Conservation (phyloP, 2,113 vertebrate genomes). For the rat (Rattus norvegicus) region DNA sequence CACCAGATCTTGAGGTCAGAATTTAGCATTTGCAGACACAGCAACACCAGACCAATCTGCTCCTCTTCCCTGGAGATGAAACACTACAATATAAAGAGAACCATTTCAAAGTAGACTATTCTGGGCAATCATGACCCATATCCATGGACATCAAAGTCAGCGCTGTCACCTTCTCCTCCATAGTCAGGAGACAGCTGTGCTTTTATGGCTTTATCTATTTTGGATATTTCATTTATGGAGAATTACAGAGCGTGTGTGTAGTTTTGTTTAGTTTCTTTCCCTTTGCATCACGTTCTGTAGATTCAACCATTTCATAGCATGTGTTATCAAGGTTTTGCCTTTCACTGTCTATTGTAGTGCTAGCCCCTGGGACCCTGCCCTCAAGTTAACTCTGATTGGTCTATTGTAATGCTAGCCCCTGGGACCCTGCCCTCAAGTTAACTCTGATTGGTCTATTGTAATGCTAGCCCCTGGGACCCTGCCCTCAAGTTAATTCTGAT, state of each 20-base stretch:
- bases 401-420: too few species aligned
- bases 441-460: too few species aligned
- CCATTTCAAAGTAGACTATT: conserved; percentile 1
- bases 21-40: too few species aligned
- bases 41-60: not conserved
- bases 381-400: too few species aligned
- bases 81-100: not conserved
- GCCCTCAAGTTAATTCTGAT: too few species aligned
- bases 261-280: not conserved
- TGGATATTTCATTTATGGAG: not conserved
- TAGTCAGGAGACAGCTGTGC: not conserved
- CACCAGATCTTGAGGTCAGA: too few species aligned
- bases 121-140: not conserved
- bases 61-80: not conserved
- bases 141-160: not conserved
- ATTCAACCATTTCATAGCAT: not conserved
- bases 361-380: too few species aligned
- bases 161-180: not conserved
- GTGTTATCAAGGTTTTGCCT: too few species aligned
- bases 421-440: too few species aligned
- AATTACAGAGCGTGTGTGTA: not conserved
- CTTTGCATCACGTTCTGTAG: not conserved
- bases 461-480: too few species aligned
- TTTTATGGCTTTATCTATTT: not conserved
- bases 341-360: too few species aligned